A percentile compares a stretch with the other conserved stretches of the same genome.
Evolutionary conservation across 1,140 invertebrate genomes (phyloP).

Genomic region (Drosophila quadrilineata): DNA sequence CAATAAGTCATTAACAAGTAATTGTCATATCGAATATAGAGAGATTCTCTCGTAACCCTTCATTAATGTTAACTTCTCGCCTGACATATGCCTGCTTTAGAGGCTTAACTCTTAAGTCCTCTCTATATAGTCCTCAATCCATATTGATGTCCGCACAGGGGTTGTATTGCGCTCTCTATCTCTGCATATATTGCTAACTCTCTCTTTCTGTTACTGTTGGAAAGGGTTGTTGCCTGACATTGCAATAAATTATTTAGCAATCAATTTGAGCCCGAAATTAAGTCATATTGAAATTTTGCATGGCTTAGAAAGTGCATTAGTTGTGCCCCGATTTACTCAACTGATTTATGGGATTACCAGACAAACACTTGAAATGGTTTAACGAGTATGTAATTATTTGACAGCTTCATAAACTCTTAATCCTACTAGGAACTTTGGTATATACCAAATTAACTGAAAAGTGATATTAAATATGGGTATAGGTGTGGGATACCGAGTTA

Average conservation of each 20-base stretch:
- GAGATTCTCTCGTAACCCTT: no score
- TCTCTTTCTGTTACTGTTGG: slow-evolving; percentile 3
- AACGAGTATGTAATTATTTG: no score
- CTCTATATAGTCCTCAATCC: neutral
- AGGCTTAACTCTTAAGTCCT: slow-evolving; percentile 20
- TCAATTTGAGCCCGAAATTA: neutral
- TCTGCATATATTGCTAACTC: no score
- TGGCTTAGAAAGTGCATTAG: neutral
- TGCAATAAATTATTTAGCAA: slow-evolving; percentile 35
- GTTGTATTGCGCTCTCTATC: slow-evolving; percentile 10
- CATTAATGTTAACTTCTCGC: slow-evolving; percentile 17
- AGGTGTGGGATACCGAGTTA: no score
- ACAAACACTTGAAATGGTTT: no score
- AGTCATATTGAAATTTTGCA: slow-evolving; percentile 15
- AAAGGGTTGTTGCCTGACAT: slow-evolving; percentile 9
- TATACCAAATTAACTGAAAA: no score
- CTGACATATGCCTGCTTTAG: slow-evolving; percentile 22
- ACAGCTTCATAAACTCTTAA: no score
- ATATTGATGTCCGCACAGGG: neutral
- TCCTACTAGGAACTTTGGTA: no score
- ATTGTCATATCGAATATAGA: slow-evolving; percentile 39
- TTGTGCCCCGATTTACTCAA: neutral
- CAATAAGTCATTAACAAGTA: slow-evolving; percentile 56
- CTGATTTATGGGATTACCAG: neutral
- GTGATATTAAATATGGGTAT: no score